These are phyloP conservation scores for Azorinus chamasolen DNA, from an alignment of 2,888 invertebrate genomes.

Conservation along the genomic window DNA sequence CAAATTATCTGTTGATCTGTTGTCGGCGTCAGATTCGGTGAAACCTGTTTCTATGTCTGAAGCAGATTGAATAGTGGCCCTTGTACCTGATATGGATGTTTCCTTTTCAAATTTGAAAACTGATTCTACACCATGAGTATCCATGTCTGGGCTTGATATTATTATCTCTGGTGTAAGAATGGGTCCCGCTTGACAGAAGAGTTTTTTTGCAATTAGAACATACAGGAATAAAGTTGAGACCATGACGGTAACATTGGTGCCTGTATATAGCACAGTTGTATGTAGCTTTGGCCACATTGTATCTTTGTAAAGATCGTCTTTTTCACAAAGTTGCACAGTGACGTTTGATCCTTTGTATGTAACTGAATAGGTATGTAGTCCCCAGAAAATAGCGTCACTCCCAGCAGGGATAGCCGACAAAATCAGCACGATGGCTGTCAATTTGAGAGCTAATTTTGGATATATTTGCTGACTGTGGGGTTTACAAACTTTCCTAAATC, in stretches of 20 bases:
- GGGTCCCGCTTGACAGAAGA: slow-evolving; percentile 41
- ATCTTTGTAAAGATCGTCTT: slow-evolving; percentile 55
- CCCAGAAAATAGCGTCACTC: slow-evolving; percentile 62
- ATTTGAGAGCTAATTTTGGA: slow-evolving; percentile 42
- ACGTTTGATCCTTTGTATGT: slow-evolving; percentile 10
- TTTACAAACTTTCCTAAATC: slow-evolving; percentile 57
- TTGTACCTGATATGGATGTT: too few species aligned
- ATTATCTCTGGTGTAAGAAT: slow-evolving; percentile 30
- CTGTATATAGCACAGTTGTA: slow-evolving; percentile 49
- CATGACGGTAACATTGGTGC: slow-evolving; percentile 47
- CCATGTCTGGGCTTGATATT: slow-evolving; percentile 10
- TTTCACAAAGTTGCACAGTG: slow-evolving; percentile 50
- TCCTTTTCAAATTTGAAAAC: slow-evolving; percentile 20
- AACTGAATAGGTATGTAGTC: slow-evolving; percentile 41
- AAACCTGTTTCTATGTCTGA: slow-evolving; percentile 52
- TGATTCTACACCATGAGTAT: neutral
- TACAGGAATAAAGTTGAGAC: slow-evolving; percentile 46
- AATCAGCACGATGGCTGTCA: slow-evolving; percentile 34
- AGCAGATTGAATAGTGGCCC: neutral
- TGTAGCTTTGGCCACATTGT: slow-evolving; percentile 54
- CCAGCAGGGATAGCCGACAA: slow-evolving; percentile 48
- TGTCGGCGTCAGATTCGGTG: slow-evolving; percentile 44
- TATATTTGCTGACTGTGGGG: slow-evolving; percentile 55
- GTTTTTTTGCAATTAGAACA: slow-evolving; percentile 45
- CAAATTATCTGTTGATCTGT: too few species aligned